Evolutionary conservation across 2,113 vertebrate species (phyloP).

Genomic region (Ia io): DNA sequence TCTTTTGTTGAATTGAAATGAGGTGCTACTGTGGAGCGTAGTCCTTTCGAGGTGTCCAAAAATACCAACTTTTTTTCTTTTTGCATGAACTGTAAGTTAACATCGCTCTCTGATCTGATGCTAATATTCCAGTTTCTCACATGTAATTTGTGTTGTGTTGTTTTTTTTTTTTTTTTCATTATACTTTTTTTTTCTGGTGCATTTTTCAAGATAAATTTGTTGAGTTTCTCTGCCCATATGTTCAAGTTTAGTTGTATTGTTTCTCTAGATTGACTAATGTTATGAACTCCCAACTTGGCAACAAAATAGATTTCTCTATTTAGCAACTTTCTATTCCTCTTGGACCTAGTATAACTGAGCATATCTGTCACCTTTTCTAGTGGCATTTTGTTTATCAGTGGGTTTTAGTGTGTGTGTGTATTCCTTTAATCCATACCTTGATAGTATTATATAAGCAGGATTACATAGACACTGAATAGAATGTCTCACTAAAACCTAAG

Average conservation of each 20-base stretch:
- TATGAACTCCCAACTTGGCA: not conserved
- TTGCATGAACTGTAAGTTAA: not conserved
- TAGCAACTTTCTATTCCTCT: not conserved
- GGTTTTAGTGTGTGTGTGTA: not conserved
- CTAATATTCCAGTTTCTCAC: not conserved
- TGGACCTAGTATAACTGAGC: not conserved
- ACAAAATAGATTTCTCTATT: constrained; percentile 22
- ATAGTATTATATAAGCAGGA: not conserved
- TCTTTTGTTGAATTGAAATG: not conserved
- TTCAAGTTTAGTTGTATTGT: constrained; percentile 12
- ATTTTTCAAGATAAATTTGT: constrained; percentile 7
- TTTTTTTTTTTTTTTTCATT: not conserved
- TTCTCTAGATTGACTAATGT: not conserved
- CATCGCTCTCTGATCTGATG: not conserved
- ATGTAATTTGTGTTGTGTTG: not conserved
- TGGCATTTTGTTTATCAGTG: not conserved
- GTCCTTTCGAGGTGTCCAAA: not conserved
- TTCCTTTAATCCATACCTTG: not conserved
- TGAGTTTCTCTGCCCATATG: not conserved
- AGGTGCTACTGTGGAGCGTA: not conserved
- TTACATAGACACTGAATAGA: not conserved
- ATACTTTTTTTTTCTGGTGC: not conserved
- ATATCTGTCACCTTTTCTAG: not conserved
- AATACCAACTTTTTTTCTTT: not conserved
- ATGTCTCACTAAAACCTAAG: not conserved